These are phyloP conservation scores for Ploceus nigricollis DNA, from an alignment of 2,113 vertebrate species.

Conservation along the genomic window DNA sequence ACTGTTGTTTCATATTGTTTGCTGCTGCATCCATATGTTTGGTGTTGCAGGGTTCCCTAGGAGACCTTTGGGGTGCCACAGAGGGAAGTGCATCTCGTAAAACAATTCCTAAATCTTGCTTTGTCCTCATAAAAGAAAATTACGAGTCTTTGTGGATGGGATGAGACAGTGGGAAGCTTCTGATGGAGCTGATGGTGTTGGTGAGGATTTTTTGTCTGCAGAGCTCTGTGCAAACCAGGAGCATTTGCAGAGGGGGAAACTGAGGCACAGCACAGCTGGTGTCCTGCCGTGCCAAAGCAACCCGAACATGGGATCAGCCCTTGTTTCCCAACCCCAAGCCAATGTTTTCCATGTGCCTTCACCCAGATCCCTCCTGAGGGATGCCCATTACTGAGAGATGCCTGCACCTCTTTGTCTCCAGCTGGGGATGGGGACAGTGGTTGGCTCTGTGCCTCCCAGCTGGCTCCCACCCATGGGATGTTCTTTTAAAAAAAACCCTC, in stretches of 20 bases:
- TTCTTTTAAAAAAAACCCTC: not conserved
- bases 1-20: not conserved
- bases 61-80: not conserved
- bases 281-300: not conserved
- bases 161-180: not conserved
- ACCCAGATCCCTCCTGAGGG: not conserved
- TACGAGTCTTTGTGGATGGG: not conserved
- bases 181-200: not conserved
- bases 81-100: not conserved
- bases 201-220: not conserved
- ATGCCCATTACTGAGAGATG: not conserved
- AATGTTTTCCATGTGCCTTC: not conserved
- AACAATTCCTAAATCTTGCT: not conserved
- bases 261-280: fast-evolving
- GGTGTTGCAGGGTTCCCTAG: not conserved
- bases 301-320: fast-evolving
- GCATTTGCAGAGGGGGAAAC: not conserved
- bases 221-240: not conserved
- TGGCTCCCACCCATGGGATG: fast-evolving
- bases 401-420: not conserved
- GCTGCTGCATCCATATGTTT: constrained; percentile 39
- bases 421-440: not conserved
- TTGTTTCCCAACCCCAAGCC: not conserved
- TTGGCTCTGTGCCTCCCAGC: not conserved
- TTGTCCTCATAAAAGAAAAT: not conserved